phyloP scores from a whole-genome alignment of 1,140 invertebrate genomes.

The Trigoniulus corallinus region DNA sequence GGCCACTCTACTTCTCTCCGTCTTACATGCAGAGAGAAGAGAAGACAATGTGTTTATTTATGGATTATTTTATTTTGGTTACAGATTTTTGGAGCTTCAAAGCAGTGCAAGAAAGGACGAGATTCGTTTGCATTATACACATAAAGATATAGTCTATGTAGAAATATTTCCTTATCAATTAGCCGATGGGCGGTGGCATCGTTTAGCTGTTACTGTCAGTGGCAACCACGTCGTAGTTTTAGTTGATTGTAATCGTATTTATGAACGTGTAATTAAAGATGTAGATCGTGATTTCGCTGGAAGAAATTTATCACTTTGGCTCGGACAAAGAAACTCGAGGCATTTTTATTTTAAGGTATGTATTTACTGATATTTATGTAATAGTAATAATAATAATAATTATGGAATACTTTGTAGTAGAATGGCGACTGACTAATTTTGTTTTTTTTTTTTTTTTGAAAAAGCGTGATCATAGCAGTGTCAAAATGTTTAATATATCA shows the following conservation, averaged over 20 bases:
- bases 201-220: slow-evolving; percentile 60
- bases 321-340: slow-evolving; percentile 67
- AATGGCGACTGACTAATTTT: no score
- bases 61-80: not conserved
- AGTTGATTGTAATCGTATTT: slow-evolving; percentile 69
- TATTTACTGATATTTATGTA: not conserved
- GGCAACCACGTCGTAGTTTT: slow-evolving; percentile 62
- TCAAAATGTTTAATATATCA: no score
- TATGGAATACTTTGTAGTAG: no score
- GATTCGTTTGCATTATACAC: slow-evolving; percentile 37
- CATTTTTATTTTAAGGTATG: slow-evolving; percentile 75
- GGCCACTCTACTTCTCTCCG: no score
- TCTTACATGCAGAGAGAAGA: no score
- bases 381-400: no score
- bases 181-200: slow-evolving; percentile 72
- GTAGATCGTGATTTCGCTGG: slow-evolving; percentile 53
- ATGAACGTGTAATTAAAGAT: slow-evolving; percentile 47
- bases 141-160: slow-evolving; percentile 44
- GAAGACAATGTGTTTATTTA: no score
- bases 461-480: no score
- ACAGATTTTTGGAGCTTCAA: slow-evolving; percentile 72
- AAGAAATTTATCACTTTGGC: slow-evolving; percentile 48
- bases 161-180: slow-evolving; percentile 73
- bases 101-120: slow-evolving; percentile 73
- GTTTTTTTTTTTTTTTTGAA: no score